These are phyloP conservation scores for Salticus scenicus DNA, from an alignment of 2,888 invertebrate species.

Conservation along the genomic window DNA sequence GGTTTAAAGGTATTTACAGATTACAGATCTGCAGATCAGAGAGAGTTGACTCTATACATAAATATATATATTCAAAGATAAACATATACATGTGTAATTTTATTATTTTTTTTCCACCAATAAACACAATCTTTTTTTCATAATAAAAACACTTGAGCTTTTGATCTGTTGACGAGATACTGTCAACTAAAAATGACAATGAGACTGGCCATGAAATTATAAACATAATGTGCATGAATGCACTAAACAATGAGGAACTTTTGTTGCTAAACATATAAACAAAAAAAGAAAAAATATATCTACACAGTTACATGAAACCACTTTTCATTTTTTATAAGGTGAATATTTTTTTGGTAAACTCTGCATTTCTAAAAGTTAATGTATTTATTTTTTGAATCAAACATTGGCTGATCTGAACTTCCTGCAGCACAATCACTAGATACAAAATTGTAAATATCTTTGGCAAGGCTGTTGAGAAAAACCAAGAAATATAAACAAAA, in stretches of 20 bases:
- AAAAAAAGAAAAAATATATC: slow-evolving; percentile 3
- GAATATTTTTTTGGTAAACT: neutral
- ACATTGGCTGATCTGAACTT: slow-evolving; percentile 6
- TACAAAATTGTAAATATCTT: slow-evolving; percentile 60
- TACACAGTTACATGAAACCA: no score
- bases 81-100: no score
- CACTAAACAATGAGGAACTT: slow-evolving; percentile 40
- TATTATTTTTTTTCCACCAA: no score
- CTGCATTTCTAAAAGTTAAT: slow-evolving; percentile 3
- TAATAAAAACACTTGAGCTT: slow-evolving; percentile 6
- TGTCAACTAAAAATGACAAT: neutral
- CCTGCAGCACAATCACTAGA: slow-evolving; percentile 30
- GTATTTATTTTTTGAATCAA: neutral
- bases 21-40: no score
- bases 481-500: slow-evolving; percentile 52
- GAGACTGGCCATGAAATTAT: slow-evolving; percentile 49
- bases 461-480: slow-evolving; percentile 60
- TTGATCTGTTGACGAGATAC: neutral
- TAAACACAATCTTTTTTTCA: neutral
- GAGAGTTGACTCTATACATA: no score
- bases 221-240: neutral
- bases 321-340: no score
- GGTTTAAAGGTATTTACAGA: no score
- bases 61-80: no score
- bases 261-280: slow-evolving; percentile 23